A percentile compares a stretch with the other conserved stretches of the same genome.
Evolutionary conservation across 2,113 vertebrate species (phyloP).

Genomic region (Pungitius pungitius): DNA sequence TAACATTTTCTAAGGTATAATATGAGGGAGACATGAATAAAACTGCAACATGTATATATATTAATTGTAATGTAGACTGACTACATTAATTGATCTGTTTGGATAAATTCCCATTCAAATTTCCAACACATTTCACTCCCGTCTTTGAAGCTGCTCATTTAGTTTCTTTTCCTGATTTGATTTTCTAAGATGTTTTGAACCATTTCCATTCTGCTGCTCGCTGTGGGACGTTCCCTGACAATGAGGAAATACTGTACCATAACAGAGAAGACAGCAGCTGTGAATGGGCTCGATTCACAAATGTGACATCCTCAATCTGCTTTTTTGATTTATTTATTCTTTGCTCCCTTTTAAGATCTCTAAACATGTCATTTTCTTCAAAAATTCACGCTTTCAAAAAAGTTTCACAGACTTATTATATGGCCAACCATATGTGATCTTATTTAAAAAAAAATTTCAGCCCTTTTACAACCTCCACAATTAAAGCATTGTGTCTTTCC

Average conservation of each 20-base stretch:
- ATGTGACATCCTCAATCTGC: background rate
- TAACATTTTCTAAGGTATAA: no score
- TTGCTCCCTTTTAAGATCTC: background rate
- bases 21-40: background rate
- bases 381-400: background rate
- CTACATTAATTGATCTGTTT: no score
- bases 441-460: background rate
- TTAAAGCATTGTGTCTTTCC: slow-evolving; percentile 53
- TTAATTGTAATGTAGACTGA: no score
- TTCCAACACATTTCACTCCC: background rate
- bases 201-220: background rate
- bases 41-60: background rate
- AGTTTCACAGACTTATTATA: background rate
- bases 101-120: background rate
- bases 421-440: slow-evolving; percentile 34
- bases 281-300: background rate
- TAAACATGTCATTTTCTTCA: background rate
- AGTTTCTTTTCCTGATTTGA: background rate
- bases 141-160: background rate
- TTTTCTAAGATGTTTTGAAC: slow-evolving; percentile 29
- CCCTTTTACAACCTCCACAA: slow-evolving; percentile 54
- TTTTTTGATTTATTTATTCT: background rate
- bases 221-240: slow-evolving; percentile 17
- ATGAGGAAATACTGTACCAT: slow-evolving; percentile 7
- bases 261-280: slow-evolving; percentile 24